A percentile compares a stretch with the other conserved stretches of the same genome.
phyloP scores from a whole-genome alignment of 2,797 vertebrate species.

The Falco cherrug region DNA sequence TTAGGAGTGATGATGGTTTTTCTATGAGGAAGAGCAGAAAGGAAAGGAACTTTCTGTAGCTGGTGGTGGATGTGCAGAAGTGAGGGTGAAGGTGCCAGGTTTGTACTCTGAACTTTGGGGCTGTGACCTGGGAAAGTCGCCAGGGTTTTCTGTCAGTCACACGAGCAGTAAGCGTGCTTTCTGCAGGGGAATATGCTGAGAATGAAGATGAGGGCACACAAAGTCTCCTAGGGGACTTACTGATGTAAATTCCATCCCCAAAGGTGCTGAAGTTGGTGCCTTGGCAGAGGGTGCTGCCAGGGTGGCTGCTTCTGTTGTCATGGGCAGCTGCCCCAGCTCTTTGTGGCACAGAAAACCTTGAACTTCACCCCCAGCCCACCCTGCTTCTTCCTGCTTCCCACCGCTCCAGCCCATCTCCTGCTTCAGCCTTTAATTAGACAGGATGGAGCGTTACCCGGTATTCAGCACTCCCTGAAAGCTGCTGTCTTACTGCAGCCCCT shows the following conservation, averaged over 20 bases:
- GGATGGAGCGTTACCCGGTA: not conserved
- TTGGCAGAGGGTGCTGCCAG: not conserved
- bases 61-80: not conserved
- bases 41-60: not conserved
- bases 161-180: not conserved
- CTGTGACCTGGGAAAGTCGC: not conserved
- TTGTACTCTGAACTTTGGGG: not conserved
- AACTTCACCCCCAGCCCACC: not conserved
- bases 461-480: not conserved
- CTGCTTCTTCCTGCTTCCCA: constrained; percentile 14
- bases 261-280: not conserved
- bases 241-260: not conserved
- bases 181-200: not conserved
- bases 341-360: not conserved
- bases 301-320: not conserved
- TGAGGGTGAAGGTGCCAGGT: not conserved
- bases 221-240: not conserved
- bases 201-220: not conserved
- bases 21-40: not conserved
- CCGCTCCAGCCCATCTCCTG: not conserved
- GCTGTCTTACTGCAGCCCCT: not conserved
- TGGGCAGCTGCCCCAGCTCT: not conserved
- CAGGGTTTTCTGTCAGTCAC: not conserved
- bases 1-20: not conserved
- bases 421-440: not conserved